Evolutionary conservation across 2,888 invertebrate species (phyloP).

Genomic region (Scaptomyza polygonia): DNA sequence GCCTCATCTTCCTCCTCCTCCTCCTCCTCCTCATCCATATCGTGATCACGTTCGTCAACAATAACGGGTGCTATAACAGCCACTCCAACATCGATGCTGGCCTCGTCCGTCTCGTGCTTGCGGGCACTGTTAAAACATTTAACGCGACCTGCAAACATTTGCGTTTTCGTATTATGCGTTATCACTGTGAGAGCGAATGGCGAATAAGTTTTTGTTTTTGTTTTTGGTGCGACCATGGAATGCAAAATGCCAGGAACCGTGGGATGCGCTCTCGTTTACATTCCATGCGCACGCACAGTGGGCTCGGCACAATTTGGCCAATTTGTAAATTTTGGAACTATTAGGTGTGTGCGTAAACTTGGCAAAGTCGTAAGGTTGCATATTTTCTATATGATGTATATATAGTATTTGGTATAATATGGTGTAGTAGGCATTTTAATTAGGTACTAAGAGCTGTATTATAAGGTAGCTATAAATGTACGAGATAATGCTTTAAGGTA

Average conservation of each 20-base stretch:
- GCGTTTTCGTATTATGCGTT: conserved; percentile 81
- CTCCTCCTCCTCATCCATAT: conserved; percentile 44
- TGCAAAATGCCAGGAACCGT: conserved; percentile 34
- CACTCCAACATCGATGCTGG: conserved; percentile 37
- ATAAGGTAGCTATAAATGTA: conserved; percentile 21
- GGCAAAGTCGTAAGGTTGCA: conserved; percentile 23
- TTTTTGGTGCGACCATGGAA: conserved; percentile 36
- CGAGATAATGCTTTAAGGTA: conserved; percentile 24
- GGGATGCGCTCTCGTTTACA: conserved; percentile 57
- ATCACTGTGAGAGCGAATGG: conserved; percentile 66
- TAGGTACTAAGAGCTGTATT: conserved; percentile 16
- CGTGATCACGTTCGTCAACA: conserved; percentile 30
- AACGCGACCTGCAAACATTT: conserved; percentile 83
- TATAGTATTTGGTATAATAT: conserved; percentile 10
- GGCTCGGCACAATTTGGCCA: conserved; percentile 54
- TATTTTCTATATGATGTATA: conserved; percentile 27
- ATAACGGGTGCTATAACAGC: conserved; percentile 42
- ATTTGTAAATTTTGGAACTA: conserved; percentile 46
- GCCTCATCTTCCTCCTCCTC: conserved; percentile 1
- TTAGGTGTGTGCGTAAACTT: conserved; percentile 39
- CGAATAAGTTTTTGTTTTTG: conserved; percentile 28
- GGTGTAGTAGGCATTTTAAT: conserved; percentile 23
- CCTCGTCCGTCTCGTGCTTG: conserved; percentile 63
- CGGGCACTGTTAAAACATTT: conserved; percentile 68
- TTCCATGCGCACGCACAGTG: conserved; percentile 72